Evolutionary conservation across 2,888 invertebrate species (phyloP).

Genomic region (Punctoribates punctum): DNA sequence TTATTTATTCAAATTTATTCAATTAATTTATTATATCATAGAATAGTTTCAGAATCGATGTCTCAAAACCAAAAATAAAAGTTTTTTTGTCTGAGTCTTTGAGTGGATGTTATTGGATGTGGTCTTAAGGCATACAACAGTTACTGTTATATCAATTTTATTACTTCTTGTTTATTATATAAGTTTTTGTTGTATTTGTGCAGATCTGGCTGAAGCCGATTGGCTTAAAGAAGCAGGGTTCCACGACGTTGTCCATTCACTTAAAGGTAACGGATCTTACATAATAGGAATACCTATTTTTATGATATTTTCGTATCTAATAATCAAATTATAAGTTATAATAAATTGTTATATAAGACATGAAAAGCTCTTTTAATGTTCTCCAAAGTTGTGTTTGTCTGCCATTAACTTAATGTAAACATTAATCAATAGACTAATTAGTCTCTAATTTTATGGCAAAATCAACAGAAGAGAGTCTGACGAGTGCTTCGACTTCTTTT

Average conservation of each 20-base stretch:
- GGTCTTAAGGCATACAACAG: no score
- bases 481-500: slow-evolving; percentile 9
- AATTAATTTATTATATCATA: no score
- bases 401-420: not conserved
- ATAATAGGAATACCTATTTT: not conserved
- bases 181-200: no score
- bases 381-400: not conserved
- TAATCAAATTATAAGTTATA: no score
- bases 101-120: no score
- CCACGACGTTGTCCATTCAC: slow-evolving; percentile 27
- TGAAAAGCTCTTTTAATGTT: not conserved
- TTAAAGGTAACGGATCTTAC: slow-evolving; percentile 11
- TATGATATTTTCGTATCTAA: not conserved
- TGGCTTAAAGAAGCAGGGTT: slow-evolving; percentile 25
- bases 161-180: no score
- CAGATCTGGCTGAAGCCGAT: slow-evolving; percentile 28
- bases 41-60: no score
- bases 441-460: not conserved
- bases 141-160: not conserved
- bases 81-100: no score
- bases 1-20: no score
- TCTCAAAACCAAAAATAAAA: no score
- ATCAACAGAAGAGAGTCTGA: not conserved
- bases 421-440: not conserved
- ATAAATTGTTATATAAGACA: no score